Evolutionary conservation across 2,113 vertebrate genomes (phyloP), one percentile per base, ranked within the genome.

Genomic region (Tursiops truncatus): DNA sequence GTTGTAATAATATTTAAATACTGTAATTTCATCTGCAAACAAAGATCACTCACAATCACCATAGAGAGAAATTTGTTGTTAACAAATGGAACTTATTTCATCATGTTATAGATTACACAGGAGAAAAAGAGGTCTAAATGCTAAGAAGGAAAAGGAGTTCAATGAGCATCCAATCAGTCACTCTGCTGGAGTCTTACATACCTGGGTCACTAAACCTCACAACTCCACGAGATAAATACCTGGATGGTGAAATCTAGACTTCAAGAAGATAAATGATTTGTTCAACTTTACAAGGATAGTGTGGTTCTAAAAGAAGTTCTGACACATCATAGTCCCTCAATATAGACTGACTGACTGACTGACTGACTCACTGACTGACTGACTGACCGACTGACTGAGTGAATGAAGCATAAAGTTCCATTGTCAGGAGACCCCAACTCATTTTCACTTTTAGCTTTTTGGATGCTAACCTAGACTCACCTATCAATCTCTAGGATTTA

Each of bases 1-100:
- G 74, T 92, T 95, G 53, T 91, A 97, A 96, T 96, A 96, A 96
- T 82, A 96, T 96, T 96, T 97, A 95, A 96, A 92, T 96, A 92
- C 62, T 63, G 96, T 89, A 93, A 96, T 91, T 97, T 96, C 63
- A 97, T 93, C 73, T 73, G 20, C 47, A 91, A 90, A 88, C 65
- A 86, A 9, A 94, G 53, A 93, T 90, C 53, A 89, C 20, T 93
- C 58, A 60, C 31, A 92, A 53, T 88, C 97, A 94, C 62, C 71
- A 8, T 58, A 92, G 60, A 47, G 53, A 94, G 36, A 92, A 21
- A 36, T 70, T 77, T 82, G 25, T 63, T 96, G 38, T 68, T 91
- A 91, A 95, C 36, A 84, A 74, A 65, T 82, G 50, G 47, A 85
- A 96, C 0, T 88, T 90, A 73, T 14, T 81, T 91, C 17, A 25